Conservation (phyloP, 2,888 invertebrate species). For the Ochlodes sylvanus region DNA sequence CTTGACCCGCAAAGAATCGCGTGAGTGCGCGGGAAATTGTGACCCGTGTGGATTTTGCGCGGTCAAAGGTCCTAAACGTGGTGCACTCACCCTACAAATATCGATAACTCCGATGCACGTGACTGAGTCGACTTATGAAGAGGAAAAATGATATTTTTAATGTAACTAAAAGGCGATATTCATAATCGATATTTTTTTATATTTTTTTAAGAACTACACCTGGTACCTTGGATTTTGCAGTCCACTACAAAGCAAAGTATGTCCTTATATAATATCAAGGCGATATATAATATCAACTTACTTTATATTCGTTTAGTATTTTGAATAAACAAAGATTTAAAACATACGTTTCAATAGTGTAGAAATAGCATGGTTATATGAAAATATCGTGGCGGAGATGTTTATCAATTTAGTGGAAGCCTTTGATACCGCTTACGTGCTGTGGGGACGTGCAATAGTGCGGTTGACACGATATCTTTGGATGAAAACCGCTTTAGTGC, state of each 20-base stretch:
- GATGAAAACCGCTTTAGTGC: neutral
- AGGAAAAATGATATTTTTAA: neutral
- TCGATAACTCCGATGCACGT: neutral
- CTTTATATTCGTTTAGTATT: no score
- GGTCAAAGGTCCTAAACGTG: slow-evolving; percentile 25
- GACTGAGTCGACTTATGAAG: neutral
- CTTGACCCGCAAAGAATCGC: slow-evolving; percentile 14
- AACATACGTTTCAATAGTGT: neutral
- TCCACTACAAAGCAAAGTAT: no score
- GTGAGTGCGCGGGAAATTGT: slow-evolving; percentile 21
- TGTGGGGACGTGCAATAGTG: slow-evolving; percentile 22
- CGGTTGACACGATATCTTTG: slow-evolving; percentile 26
- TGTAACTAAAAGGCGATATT: no score
- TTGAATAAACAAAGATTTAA: neutral
- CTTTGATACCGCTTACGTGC: slow-evolving; percentile 26
- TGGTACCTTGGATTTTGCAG: no score
- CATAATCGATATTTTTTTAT: no score
- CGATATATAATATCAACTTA: no score
- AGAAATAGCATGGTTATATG: slow-evolving; percentile 1
- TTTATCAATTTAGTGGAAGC: slow-evolving; percentile 34
- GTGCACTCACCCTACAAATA: slow-evolving; percentile 30
- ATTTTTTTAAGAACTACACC: no score
- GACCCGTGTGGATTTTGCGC: slow-evolving; percentile 19
- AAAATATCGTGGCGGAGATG: slow-evolving; percentile 27
- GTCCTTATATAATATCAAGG: no score